Evolutionary conservation across 1,140 invertebrate species (phyloP), one percentile per base, ranked within the genome.

Genomic region (Drosophila bocki): DNA sequence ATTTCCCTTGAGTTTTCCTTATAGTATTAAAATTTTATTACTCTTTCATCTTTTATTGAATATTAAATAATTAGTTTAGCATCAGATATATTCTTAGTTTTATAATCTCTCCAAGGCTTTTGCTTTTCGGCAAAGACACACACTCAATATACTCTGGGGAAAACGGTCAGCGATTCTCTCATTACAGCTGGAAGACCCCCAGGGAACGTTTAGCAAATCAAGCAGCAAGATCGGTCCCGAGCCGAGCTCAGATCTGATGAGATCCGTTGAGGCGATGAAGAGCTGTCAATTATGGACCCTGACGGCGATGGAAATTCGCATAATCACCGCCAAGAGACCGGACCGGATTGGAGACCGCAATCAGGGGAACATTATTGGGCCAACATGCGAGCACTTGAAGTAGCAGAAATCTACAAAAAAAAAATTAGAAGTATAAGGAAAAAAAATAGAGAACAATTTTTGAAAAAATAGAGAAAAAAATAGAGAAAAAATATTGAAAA

Each of bases 341-440:
- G 29, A 50, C 60, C 61, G 58, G 53, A 70, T 57, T 53, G 58
- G 48, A 74, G 48, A 74, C 79, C 61, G 44, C 62, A 69, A 76
- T 70, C 67, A 82, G 58, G 65, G 82, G 72, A 78, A 72, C 81
- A 85, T 61, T 90, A 69, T 78, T 84, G 62, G 84, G 85, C 64
- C 84, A 75, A 78, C 78, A 78, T 84, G 81, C 85, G 85, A 90
- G 84, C 78, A 68, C 84, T 88, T 80, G 37, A 68, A 39, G 39
- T 29, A 32, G 47, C 22, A 15, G 32, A 39, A 50, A n/a, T 11
- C 2, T 13, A 47, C 5, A 19, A 11, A 6, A 29, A 37, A 45
- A 45, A 45, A 48, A 48, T n/a, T 8, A 19, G 19, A 19, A 19
- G 19, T 19, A 19, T 0, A 1, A 19, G 19, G 2, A n/a, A 51